Conservation (phyloP, 2,797 vertebrate species). For the Lophotriccus pileatus region DNA sequence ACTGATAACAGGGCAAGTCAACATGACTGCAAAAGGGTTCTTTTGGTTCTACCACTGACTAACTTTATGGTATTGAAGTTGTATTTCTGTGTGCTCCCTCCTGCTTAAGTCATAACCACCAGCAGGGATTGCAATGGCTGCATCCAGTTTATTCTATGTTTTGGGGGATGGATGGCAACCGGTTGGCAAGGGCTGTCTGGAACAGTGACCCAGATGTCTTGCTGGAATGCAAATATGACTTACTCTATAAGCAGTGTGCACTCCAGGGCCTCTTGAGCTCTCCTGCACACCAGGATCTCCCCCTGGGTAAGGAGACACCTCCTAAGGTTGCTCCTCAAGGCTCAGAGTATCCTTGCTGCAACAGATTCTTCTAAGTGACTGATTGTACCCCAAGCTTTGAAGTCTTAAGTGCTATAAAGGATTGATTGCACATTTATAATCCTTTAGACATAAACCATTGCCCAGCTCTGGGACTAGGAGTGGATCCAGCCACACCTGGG, state of each 20-base stretch:
- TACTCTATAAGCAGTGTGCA: background rate
- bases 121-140: background rate
- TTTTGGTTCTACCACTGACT: background rate
- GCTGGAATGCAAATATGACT: background rate
- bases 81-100: background rate
- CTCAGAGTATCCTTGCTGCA: background rate
- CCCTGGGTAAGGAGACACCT: background rate
- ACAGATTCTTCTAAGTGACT: background rate
- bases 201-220: background rate
- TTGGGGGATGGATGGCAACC: background rate
- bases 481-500: background rate
- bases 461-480: background rate
- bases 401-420: background rate
- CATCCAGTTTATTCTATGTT: background rate
- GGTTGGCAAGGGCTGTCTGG: background rate
- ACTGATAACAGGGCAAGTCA: background rate
- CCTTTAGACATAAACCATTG: background rate
- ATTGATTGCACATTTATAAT: background rate
- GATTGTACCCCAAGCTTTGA: background rate
- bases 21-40: background rate
- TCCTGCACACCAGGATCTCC: background rate
- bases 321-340: background rate
- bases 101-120: background rate
- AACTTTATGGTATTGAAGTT: background rate
- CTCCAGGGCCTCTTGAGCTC: background rate